A percentile compares a stretch with the other conserved stretches of the same genome.
These are phyloP conservation scores for Macrotus californicus DNA, from an alignment of 2,113 vertebrate species.

Conservation along the genomic window DNA sequence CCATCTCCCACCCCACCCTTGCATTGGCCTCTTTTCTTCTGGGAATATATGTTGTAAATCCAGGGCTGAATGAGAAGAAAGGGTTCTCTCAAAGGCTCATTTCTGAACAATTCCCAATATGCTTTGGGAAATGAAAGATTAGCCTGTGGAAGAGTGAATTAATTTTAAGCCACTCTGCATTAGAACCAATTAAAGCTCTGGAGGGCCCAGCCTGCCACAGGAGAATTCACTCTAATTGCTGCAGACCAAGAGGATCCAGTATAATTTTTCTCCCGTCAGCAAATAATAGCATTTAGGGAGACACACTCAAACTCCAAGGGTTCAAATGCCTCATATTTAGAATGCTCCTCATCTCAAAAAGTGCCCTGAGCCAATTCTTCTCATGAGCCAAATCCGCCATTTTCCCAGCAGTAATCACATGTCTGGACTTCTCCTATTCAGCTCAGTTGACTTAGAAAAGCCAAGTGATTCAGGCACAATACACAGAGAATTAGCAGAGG, in stretches of 20 bases:
- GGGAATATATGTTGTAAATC: not conserved
- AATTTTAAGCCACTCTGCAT: constrained; percentile 55
- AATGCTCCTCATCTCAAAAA: not conserved
- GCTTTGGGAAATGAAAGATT: constrained; percentile 50
- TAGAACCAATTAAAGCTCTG: constrained; percentile 55
- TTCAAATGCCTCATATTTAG: constrained; percentile 45
- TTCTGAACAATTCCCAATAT: constrained; percentile 51
- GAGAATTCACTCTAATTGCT: constrained; percentile 54
- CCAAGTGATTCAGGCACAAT: constrained; percentile 60
- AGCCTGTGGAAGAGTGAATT: constrained; percentile 45
- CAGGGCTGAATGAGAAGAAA: not conserved
- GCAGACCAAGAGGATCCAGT: constrained; percentile 2
- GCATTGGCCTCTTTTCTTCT: not conserved
- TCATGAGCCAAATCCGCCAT: not conserved
- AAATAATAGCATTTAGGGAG: constrained; percentile 57
- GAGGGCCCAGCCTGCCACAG: not conserved
- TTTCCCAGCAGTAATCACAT: not conserved
- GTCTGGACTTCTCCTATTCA: constrained; percentile 42
- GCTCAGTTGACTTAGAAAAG: constrained; percentile 67
- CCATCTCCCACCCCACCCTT: not conserved
- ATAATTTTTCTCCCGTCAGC: not conserved
- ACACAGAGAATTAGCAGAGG: constrained; percentile 66
- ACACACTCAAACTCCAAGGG: constrained; percentile 42
- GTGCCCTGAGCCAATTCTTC: not conserved
- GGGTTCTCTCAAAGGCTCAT: constrained; percentile 23